These are phyloP conservation scores for Homalodisca vitripennis DNA, from an alignment of 1,140 invertebrate species.

Conservation along the genomic window DNA sequence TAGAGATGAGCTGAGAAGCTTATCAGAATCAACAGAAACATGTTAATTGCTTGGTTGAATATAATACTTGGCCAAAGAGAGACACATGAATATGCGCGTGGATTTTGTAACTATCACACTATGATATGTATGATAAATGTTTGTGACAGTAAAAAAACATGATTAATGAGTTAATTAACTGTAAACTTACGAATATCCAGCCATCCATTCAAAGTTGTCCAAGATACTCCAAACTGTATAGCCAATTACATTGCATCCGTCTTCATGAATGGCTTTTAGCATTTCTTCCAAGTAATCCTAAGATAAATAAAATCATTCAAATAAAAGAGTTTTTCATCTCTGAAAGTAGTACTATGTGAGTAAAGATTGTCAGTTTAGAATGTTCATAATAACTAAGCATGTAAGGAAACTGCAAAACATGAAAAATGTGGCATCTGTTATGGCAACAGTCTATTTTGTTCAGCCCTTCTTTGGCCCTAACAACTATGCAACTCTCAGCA, in stretches of 20 bases:
- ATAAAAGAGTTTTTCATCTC: too few relatives aligned
- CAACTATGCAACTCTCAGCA: neutral
- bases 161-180: neutral
- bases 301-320: constrained; percentile 38
- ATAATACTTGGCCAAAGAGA: neutral
- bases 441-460: neutral
- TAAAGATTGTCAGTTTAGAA: too few relatives aligned
- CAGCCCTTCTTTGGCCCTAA: neutral
- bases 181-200: constrained; percentile 60
- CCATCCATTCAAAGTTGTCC: constrained; percentile 79
- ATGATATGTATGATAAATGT: neutral
- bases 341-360: too few relatives aligned
- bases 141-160: neutral
- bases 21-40: neutral
- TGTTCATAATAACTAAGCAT: neutral
- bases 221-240: constrained; percentile 75
- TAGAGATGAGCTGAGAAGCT: neutral
- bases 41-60: neutral
- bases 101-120: neutral
- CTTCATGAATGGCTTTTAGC: constrained; percentile 62
- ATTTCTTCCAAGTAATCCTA: constrained; percentile 63
- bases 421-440: too few relatives aligned
- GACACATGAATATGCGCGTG: too few relatives aligned
- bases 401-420: too few relatives aligned
- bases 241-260: constrained; percentile 59